Percentiles rank a stretch among this genome's conserved stretches.
Conservation (phyloP, 1,140 invertebrate genomes). For the Orchestia grillus region DNA sequence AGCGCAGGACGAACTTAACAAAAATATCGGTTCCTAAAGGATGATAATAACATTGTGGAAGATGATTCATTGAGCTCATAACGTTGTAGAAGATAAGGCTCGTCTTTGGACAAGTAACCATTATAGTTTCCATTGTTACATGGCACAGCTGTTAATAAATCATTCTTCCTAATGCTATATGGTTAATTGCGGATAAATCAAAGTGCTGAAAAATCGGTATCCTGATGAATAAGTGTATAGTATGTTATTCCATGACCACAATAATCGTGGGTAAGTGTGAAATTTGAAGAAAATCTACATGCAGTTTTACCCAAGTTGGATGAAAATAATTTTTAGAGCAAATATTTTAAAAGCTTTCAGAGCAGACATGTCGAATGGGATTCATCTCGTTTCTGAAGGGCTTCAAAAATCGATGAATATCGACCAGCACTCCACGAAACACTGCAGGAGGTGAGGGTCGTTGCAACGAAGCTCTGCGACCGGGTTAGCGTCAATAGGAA, state of each 20-base stretch:
- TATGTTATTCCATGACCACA: not conserved
- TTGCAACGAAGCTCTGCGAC: not conserved
- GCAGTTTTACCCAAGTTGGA: not conserved
- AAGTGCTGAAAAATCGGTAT: not conserved
- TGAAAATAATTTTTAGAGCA: not conserved
- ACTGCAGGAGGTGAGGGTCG: not conserved
- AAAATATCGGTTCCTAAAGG: too few relatives aligned
- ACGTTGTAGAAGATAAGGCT: too few relatives aligned
- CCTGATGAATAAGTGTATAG: not conserved
- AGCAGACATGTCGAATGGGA: not conserved
- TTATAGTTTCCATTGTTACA: not conserved
- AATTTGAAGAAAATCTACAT: not conserved
- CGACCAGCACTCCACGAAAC: not conserved
- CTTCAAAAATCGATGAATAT: constrained; percentile 42
- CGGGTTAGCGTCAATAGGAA: too few relatives aligned
- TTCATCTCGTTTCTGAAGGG: not conserved
- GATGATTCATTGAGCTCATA: too few relatives aligned
- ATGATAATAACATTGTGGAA: too few relatives aligned
- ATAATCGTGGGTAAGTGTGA: not conserved
- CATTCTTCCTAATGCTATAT: not conserved
- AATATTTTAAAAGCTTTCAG: not conserved
- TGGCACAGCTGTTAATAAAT: not conserved
- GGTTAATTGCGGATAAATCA: too few relatives aligned
- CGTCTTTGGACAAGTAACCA: not conserved
- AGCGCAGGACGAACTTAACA: too few relatives aligned